phyloP scores from a whole-genome alignment of 2,888 invertebrate species.

The Noctua fimbriata region DNA sequence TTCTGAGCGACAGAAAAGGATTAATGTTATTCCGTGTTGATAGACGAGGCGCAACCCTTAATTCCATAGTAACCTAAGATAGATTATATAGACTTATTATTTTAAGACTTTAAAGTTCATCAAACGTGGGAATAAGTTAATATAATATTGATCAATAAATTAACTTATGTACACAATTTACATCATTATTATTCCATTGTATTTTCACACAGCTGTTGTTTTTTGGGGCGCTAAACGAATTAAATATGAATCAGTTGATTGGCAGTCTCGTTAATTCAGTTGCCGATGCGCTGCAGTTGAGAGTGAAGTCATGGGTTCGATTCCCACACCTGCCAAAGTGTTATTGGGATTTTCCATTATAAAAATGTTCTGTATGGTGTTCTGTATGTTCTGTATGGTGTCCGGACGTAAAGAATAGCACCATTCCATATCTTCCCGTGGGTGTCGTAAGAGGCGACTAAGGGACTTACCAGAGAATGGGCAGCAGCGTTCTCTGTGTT shows the following conservation, averaged over 20 bases:
- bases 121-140: background rate
- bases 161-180: background rate
- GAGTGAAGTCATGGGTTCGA: background rate
- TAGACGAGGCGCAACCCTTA: background rate
- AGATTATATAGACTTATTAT: background rate
- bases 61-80: background rate
- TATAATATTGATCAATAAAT: background rate
- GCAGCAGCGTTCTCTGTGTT: no score
- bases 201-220: conserved; percentile 1
- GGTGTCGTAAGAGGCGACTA: no score
- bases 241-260: background rate
- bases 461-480: no score
- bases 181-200: background rate
- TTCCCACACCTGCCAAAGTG: background rate
- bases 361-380: no score
- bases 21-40: background rate
- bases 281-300: background rate
- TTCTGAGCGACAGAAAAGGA: background rate
- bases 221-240: background rate
- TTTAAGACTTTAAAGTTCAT: background rate
- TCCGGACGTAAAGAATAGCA: no score
- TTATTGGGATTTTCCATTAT: background rate
- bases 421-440: no score
- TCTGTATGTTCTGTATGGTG: no score
- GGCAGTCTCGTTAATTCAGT: background rate